Conservation (phyloP, 2,113 vertebrate species). For the Coreoperca whiteheadi region DNA sequence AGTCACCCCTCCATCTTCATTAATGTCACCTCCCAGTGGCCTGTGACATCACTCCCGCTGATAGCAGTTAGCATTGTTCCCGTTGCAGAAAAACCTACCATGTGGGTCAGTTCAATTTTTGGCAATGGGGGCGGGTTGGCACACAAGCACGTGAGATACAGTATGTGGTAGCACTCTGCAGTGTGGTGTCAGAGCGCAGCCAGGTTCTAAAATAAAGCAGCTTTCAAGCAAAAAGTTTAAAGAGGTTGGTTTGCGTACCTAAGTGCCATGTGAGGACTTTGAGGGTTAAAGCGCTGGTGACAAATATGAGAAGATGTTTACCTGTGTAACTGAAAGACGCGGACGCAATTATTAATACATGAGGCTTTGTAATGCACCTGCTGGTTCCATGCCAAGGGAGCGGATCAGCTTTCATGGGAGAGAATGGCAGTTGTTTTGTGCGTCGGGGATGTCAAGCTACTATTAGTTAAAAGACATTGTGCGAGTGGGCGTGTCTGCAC, state of each 20-base stretch:
- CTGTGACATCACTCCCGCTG: slow-evolving; percentile 42
- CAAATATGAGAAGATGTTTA: slow-evolving; percentile 78
- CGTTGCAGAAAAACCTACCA: slow-evolving; percentile 14
- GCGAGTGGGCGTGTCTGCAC: slow-evolving; percentile 2
- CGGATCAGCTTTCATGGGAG: slow-evolving; percentile 73
- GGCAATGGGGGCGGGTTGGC: slow-evolving; percentile 15
- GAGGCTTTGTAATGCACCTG: slow-evolving; percentile 81
- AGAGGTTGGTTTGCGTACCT: not conserved
- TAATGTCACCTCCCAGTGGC: slow-evolving; percentile 37
- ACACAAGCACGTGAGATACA: not conserved
- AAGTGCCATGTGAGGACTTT: slow-evolving; percentile 35
- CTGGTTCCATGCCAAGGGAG: slow-evolving; percentile 64
- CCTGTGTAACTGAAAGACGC: slow-evolving; percentile 78
- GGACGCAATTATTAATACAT: slow-evolving; percentile 76
- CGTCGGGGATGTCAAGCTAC: slow-evolving; percentile 31
- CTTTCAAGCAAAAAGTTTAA: slow-evolving; percentile 26
- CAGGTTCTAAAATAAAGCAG: slow-evolving; percentile 33
- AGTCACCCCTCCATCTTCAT: slow-evolving; percentile 50
- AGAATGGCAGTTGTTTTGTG: slow-evolving; percentile 59
- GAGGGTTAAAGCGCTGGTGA: slow-evolving; percentile 39
- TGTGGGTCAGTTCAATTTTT: slow-evolving; percentile 40
- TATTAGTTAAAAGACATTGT: slow-evolving; percentile 54
- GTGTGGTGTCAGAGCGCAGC: not conserved
- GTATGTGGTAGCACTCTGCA: not conserved
- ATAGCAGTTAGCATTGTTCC: slow-evolving; percentile 39